Evolutionary conservation across 2,888 invertebrate species (phyloP).

Genomic region (Dryadula phaetusa): DNA sequence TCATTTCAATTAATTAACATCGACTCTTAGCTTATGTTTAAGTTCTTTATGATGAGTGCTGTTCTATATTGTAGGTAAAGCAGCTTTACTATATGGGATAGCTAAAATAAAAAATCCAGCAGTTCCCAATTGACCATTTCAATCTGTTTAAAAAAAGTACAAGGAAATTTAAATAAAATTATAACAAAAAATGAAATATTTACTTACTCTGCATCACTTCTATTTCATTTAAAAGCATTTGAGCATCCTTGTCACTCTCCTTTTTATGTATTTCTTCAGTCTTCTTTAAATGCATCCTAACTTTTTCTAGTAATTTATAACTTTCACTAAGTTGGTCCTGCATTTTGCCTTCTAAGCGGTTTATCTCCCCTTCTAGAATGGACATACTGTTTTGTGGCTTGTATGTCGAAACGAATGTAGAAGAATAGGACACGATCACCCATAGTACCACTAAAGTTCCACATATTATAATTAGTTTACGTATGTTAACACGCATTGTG

Average conservation of each 20-base stretch:
- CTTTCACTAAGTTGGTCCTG: constrained; percentile 63
- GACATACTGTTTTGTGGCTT: constrained; percentile 46
- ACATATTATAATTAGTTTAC: constrained; percentile 59
- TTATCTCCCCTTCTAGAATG: constrained; percentile 61
- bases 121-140: no score
- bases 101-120: no score
- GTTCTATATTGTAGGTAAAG: no score
- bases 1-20: no score
- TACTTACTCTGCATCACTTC: constrained; percentile 51
- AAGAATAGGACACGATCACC: constrained; percentile 63
- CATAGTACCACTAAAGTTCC: constrained; percentile 60
- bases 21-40: no score
- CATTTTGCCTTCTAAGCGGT: constrained; percentile 59
- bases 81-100: no score
- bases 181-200: not conserved
- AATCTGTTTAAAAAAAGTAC: no score
- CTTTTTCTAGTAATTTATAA: constrained; percentile 57
- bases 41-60: no score
- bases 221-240: constrained; percentile 37
- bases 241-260: constrained; percentile 31
- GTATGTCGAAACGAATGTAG: constrained; percentile 56
- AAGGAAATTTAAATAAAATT: no score
- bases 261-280: constrained; percentile 44
- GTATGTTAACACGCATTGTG: constrained; percentile 74
- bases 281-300: constrained; percentile 58